Conservation (phyloP, 2,888 invertebrate species). For the Agrochola litura region DNA sequence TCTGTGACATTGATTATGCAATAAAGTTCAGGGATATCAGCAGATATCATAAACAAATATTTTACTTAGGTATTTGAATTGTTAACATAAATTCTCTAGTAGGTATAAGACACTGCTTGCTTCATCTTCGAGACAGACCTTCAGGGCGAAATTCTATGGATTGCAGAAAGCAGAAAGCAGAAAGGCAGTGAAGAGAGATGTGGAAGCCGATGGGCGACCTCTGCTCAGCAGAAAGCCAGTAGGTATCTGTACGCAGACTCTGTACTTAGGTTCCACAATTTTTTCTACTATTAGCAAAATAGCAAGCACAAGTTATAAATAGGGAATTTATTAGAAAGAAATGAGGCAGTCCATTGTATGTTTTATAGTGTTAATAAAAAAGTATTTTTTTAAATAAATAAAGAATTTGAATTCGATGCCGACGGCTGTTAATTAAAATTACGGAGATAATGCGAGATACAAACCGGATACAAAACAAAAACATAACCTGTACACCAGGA, state of each 20-base stretch:
- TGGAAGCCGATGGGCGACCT: neutral
- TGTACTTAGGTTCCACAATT: neutral
- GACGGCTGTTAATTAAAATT: no score
- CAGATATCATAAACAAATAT: slow-evolving; percentile 24
- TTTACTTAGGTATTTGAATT: neutral
- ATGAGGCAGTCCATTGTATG: neutral
- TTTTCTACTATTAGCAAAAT: neutral
- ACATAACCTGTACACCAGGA: slow-evolving; percentile 16
- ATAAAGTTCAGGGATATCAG: slow-evolving; percentile 39
- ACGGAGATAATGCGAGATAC: no score
- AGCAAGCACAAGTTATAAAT: no score
- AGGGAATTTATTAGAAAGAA: neutral
- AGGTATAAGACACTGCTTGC: neutral
- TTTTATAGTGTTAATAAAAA: no score
- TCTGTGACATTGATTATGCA: slow-evolving; percentile 40
- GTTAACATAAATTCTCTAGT: neutral
- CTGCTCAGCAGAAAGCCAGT: no score
- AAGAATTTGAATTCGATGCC: neutral
- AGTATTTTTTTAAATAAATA: neutral
- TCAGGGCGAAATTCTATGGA: neutral
- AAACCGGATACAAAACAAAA: slow-evolving; percentile 2
- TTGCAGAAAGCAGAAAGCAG: no score
- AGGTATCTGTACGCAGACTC: no score
- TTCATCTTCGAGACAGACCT: neutral
- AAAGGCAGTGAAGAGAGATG: no score